A percentile compares a stretch with the other conserved stretches of the same genome.
Conservation (phyloP, 1,140 invertebrate genomes). For the Druon quercuslanigerum region DNA sequence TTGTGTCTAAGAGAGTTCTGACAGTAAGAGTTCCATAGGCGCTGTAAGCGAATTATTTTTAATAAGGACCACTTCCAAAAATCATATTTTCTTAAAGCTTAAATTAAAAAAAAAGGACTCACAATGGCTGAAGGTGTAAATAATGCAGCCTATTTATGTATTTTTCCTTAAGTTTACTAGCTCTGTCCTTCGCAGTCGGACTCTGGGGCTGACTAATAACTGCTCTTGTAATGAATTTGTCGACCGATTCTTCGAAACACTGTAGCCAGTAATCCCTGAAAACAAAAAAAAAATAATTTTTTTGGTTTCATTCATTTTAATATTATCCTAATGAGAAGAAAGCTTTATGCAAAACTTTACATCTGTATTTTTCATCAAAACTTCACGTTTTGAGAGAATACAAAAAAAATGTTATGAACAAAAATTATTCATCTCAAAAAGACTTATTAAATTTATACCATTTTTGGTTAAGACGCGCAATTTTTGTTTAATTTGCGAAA, state of each 20-base stretch:
- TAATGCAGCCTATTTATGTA: slow-evolving; percentile 88
- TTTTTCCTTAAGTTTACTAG: slow-evolving; percentile 88
- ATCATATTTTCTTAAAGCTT: slow-evolving; percentile 27
- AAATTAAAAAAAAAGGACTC: slow-evolving; percentile 65
- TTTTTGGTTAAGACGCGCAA: no score
- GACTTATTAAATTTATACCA: no score
- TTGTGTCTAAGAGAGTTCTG: slow-evolving; percentile 91
- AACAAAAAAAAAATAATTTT: slow-evolving; percentile 40
- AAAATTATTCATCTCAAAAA: no score
- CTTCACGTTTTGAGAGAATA: no score
- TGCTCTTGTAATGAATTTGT: slow-evolving; percentile 86
- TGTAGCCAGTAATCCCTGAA: slow-evolving; percentile 92
- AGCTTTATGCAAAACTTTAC: no score
- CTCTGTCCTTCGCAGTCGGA: slow-evolving; percentile 85
- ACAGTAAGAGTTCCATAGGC: slow-evolving; percentile 92
- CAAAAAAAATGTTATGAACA: no score
- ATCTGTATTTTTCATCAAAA: no score
- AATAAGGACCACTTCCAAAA: not conserved
- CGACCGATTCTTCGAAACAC: slow-evolving; percentile 90
- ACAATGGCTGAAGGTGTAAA: slow-evolving; percentile 88
- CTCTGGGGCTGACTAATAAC: slow-evolving; percentile 85
- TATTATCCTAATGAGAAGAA: no score
- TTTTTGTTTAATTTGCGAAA: no score
- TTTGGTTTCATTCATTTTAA: slow-evolving; percentile 19
- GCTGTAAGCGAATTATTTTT: slow-evolving; percentile 77